Conservation (phyloP, 2,797 vertebrate genomes). For the Galagoides demidoff region DNA sequence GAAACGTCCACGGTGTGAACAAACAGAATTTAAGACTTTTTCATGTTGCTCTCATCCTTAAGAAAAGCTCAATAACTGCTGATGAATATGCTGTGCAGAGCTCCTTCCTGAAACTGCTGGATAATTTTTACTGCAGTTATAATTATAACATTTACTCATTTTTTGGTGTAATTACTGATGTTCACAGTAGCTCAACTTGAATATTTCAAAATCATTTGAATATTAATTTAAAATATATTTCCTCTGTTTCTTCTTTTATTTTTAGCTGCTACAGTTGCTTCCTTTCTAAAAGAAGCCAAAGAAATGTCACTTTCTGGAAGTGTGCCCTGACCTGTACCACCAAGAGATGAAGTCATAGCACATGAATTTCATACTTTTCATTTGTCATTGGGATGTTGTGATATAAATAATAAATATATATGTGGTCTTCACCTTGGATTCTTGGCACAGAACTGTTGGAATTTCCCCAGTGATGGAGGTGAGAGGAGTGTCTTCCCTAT, state of each 20-base stretch:
- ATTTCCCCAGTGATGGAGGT: neutral
- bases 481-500: neutral
- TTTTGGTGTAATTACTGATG: conserved; percentile 82
- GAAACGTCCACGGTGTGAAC: neutral
- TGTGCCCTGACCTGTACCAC: neutral
- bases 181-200: conserved; percentile 77
- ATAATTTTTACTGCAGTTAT: conserved; percentile 82
- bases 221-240: conserved; percentile 81
- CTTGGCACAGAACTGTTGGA: neutral
- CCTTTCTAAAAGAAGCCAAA: conserved; percentile 44
- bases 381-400: neutral
- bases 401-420: neutral
- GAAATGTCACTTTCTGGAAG: neutral
- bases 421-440: neutral
- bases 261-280: conserved; percentile 72
- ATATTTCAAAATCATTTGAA: conserved; percentile 83
- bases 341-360: neutral
- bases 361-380: neutral
- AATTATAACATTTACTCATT: conserved; percentile 84
- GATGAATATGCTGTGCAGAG: conserved; percentile 74
- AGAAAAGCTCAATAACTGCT: conserved; percentile 56
- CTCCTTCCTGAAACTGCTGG: conserved; percentile 74
- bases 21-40: conserved; percentile 27
- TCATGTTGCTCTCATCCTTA: conserved; percentile 25
- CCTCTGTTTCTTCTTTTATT: conserved; percentile 75